phyloP scores from a whole-genome alignment of 2,113 vertebrate genomes.

The Paradoxurus hermaphroditus region DNA sequence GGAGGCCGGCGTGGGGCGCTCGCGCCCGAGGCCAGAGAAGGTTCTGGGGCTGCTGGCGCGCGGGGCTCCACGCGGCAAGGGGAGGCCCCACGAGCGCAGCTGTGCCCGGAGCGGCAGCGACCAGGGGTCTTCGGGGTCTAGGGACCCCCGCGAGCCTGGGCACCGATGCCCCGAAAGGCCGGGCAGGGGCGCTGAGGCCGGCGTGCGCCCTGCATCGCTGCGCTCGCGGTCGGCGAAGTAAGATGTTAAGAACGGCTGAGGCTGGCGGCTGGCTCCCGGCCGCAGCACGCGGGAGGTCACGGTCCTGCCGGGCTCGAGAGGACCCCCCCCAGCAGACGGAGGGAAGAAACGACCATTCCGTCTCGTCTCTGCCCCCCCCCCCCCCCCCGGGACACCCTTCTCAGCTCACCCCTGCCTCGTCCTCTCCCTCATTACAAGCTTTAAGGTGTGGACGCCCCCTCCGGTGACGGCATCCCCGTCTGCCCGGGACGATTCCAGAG shows the following conservation, averaged over 20 bases:
- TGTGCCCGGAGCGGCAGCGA: no score
- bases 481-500: background rate
- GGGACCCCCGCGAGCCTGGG: background rate
- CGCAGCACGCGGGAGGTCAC: background rate
- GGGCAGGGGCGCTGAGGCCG: background rate
- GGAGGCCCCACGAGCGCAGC: fast-evolving
- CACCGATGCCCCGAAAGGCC: background rate
- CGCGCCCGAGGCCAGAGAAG: background rate
- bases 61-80: fast-evolving
- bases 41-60: background rate
- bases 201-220: fast-evolving
- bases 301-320: fast-evolving
- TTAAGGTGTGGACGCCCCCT: background rate
- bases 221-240: background rate
- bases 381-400: background rate
- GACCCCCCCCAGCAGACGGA: background rate
- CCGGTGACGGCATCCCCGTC: fast-evolving
- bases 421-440: no score
- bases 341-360: background rate
- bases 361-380: background rate
- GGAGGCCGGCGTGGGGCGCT: fast-evolving
- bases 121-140: background rate
- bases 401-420: fast-evolving
- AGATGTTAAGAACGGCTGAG: fast-evolving
- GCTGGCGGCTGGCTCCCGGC: no score